A percentile compares a stretch with the other conserved stretches of the same genome.
These are phyloP conservation scores for Nannobrachium achirus DNA, from an alignment of 2,113 vertebrate genomes.

Conservation along the genomic window DNA sequence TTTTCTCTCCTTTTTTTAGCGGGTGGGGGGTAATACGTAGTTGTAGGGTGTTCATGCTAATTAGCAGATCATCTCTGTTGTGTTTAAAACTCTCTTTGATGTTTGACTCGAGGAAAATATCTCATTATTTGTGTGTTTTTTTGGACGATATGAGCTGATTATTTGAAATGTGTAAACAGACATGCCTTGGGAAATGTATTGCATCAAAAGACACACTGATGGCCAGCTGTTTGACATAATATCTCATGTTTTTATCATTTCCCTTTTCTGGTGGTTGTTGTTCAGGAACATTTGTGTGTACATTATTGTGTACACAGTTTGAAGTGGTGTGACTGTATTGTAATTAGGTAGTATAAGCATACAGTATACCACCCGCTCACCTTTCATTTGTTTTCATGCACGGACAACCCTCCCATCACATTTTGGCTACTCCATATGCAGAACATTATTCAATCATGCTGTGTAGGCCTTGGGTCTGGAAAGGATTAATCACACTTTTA, in stretches of 20 bases:
- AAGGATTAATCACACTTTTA: constrained; percentile 16
- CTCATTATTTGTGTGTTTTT: constrained; percentile 36
- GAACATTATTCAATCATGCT: constrained; percentile 12
- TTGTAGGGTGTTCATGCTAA: constrained; percentile 51
- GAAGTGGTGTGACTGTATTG: constrained; percentile 32
- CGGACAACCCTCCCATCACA: no score
- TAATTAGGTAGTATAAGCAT: constrained; percentile 28
- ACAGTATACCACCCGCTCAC: no score
- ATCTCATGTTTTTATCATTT: constrained; percentile 12
- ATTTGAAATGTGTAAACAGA: constrained; percentile 22
- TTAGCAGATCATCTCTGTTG: constrained; percentile 47
- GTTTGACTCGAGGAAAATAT: constrained; percentile 38
- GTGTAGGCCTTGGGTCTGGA: constrained; percentile 2
- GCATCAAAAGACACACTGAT: constrained; percentile 42
- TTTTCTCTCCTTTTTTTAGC: no score
- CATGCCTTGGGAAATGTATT: constrained; percentile 39
- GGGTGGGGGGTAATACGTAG: constrained; percentile 43
- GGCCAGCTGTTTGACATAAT: neutral
- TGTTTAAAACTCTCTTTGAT: constrained; percentile 46
- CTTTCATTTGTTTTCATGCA: no score
- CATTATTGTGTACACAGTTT: constrained; percentile 22
- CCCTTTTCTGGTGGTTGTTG: constrained; percentile 17
- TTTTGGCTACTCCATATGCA: no score
- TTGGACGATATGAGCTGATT: constrained; percentile 33
- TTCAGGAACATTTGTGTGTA: neutral